Evolutionary conservation across 2,888 invertebrate genomes (phyloP), one percentile per base, ranked within the genome.

Genomic region (Euspilapteryx auroguttella): DNA sequence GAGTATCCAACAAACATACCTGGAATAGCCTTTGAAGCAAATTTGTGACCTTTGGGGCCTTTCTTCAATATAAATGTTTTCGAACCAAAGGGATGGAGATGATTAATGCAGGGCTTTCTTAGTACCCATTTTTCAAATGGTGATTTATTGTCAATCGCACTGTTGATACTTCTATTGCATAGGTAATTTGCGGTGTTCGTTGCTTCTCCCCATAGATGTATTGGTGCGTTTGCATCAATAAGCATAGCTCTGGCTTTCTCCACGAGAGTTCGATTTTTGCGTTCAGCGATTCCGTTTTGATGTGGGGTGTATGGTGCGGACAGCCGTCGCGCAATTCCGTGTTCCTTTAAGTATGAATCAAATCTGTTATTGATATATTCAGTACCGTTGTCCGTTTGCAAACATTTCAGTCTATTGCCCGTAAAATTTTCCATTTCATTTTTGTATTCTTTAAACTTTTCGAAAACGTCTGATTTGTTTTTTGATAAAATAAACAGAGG

Each of bases 31-130:
- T n/a, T n/a, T n/a, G n/a, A n/a, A n/a, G n/a, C n/a, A n/a, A n/a
- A n/a, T n/a, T n/a, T n/a, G n/a, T n/a, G n/a, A n/a, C n/a, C n/a
- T n/a, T n/a, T n/a, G n/a, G n/a, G n/a, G n/a, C n/a, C n/a, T n/a
- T n/a, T n/a, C n/a, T n/a, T n/a, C n/a, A n/a, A n/a, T n/a, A n/a
- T n/a, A n/a, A n/a, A n/a, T n/a, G n/a, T n/a, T n/a, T n/a, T n/a
- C n/a, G n/a, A n/a, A n/a, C 34, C 34, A 28, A 37, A 37, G 11
- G 32, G 10, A 4, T 34, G 10, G 4, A 37, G 20, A 11, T 37
- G 30, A 9, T 27, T 27, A 14, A 22, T 17, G 12, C 14, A 25
- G 17, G 34, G 34, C 10, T 13, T 31, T 9, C 24, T 21, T 3
- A 28, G 28, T 4, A 14, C 15, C 33, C 31, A 33, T 27, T 12